These are phyloP conservation scores for Ornithoptera alexandrae DNA, from an alignment of 2,888 invertebrate genomes.

Conservation along the genomic window DNA sequence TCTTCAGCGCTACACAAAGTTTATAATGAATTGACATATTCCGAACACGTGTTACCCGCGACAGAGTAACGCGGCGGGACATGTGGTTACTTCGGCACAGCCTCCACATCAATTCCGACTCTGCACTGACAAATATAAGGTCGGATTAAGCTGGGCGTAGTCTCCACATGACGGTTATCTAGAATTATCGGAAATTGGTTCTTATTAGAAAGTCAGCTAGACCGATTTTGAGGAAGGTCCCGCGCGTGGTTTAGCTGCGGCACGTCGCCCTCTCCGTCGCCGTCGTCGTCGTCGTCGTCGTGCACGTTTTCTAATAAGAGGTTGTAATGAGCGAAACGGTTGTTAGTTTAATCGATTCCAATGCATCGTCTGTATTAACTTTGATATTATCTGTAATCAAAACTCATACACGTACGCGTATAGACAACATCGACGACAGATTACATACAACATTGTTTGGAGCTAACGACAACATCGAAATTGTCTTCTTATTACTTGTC, in stretches of 20 bases:
- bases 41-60: constrained; percentile 67
- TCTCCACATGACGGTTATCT: constrained; percentile 31
- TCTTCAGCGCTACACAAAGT: constrained; percentile 72
- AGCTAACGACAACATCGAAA: no score
- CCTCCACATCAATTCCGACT: constrained; percentile 26
- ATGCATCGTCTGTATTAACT: constrained; percentile 14
- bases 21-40: constrained; percentile 80
- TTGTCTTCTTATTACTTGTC: no score
- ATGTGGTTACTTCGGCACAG: constrained; percentile 31
- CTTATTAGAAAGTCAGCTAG: constrained; percentile 38
- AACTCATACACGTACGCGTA: no score
- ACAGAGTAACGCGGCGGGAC: constrained; percentile 42
- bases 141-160: constrained; percentile 31
- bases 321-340: constrained; percentile 40
- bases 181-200: constrained; percentile 39
- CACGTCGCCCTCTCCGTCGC: constrained; percentile 33
- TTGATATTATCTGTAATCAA: no score
- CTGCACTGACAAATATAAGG: constrained; percentile 33
- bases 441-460: no score
- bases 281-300: constrained; percentile 32
- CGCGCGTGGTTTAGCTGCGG: constrained; percentile 33
- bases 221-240: constrained; percentile 36
- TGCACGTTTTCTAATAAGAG: constrained; percentile 43
- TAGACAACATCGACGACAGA: no score
- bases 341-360: constrained; percentile 34